Percentiles rank a stretch among this genome's conserved stretches.
Evolutionary conservation across 2,797 vertebrate species (phyloP).

Genomic region (Euphonia xanthogaster): DNA sequence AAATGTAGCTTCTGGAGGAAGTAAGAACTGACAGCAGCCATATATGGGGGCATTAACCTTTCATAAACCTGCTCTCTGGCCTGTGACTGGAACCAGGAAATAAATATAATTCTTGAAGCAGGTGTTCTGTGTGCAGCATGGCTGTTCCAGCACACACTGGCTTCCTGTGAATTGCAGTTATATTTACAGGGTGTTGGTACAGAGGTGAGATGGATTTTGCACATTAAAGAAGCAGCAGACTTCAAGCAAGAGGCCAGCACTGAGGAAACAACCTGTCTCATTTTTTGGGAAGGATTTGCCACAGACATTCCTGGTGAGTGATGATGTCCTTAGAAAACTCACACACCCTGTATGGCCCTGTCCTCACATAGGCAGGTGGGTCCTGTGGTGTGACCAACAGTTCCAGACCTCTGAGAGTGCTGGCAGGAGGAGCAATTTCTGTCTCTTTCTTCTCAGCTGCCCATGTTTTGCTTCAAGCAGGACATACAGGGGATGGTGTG

Average conservation of each 20-base stretch:
- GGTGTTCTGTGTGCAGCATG: not conserved
- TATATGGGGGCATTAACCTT: constrained; percentile 58
- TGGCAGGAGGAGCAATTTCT: not conserved
- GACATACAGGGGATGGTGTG: no score
- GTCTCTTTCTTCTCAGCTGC: not conserved
- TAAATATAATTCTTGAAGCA: not conserved
- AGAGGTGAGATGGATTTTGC: not conserved
- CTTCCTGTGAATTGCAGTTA: not conserved
- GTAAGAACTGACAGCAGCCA: constrained; percentile 36
- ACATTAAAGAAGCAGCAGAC: not conserved
- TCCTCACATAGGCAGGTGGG: fast-evolving
- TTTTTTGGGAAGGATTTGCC: not conserved
- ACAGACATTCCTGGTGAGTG: not conserved
- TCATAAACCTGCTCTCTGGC: constrained; percentile 50
- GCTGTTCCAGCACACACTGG: not conserved
- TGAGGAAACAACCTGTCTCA: fast-evolving
- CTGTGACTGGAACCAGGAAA: constrained; percentile 12
- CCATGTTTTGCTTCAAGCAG: not conserved
- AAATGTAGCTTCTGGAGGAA: not conserved
- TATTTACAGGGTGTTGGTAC: not conserved
- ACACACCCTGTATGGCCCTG: not conserved
- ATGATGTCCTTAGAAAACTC: not conserved
- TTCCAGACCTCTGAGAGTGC: not conserved
- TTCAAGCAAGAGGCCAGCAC: not conserved
- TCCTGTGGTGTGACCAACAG: not conserved